Evolutionary conservation across 2,113 vertebrate genomes (phyloP), one percentile per base, ranked within the genome.

Genomic region (Macrotus californicus): DNA sequence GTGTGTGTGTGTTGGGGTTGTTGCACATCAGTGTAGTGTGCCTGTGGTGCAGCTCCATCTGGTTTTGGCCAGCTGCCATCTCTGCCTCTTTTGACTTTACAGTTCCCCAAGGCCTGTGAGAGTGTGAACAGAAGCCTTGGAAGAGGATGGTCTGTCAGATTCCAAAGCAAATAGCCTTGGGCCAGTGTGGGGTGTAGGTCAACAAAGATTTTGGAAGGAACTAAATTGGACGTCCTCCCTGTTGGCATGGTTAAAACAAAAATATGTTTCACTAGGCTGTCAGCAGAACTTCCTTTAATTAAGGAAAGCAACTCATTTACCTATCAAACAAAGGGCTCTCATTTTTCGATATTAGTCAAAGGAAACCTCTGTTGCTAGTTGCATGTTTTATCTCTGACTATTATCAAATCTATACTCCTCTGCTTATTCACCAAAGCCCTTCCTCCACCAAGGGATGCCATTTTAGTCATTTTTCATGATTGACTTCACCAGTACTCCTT

Each of bases 91-190:
- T 85, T 87, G 59, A 96, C 36, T 94, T 96, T 96, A 82, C 22
- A 95, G 41, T 93, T 66, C 72, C 66, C 16, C 34, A 92, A 91
- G 80, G 72, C 87, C 41, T 69, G 21, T 80, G 66, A 92, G 84
- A 95, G 75, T 96, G 87, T 94, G 87, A 96, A 94, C 70, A 97
- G 94, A 95, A 97, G 79, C 86, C 89, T 92, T 3, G 1, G 90
- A 93, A 97, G 50, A 93, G 52, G 70, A 87, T 89, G 39, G 43
- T 59, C 56, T 61, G 18, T 87, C 84, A 75, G 70, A 41, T 92
- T 97, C 84, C 94, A 95, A 94, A 96, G 80, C 89, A 96, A 97
- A 96, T 83, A 95, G 50, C 56, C 77, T 91, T 87, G 84, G 75
- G 79, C 83, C 83, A 93, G 48, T 93, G 31, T 89, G 18, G 61